Evolutionary conservation across 1,140 invertebrate genomes (phyloP).

Genomic region (Drosophila pallidifrons): DNA sequence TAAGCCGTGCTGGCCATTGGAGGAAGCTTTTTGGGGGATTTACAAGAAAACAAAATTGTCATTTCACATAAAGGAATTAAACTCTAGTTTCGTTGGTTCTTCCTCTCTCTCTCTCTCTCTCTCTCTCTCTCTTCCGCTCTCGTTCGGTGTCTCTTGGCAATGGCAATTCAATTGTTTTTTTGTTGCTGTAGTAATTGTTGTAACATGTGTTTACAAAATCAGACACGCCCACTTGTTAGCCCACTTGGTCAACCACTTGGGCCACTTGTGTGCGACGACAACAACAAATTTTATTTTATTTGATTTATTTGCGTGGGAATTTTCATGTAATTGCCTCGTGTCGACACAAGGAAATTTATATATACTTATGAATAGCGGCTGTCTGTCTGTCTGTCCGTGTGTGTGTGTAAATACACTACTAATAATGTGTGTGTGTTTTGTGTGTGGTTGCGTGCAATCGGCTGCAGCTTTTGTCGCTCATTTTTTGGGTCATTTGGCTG

Average conservation of each 20-base stretch:
- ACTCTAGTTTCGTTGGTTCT: background rate
- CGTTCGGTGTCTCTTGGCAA: constrained; percentile 4
- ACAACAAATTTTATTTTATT: constrained; percentile 46
- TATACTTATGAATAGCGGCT: constrained; percentile 42
- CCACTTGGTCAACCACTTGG: constrained; percentile 28
- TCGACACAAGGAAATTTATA: constrained; percentile 67
- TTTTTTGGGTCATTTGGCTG: constrained; percentile 77
- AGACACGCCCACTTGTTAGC: constrained; percentile 36
- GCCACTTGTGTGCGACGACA: constrained; percentile 7
- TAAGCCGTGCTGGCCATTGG: constrained; percentile 60
- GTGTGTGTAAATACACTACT: background rate
- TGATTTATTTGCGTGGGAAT: constrained; percentile 76
- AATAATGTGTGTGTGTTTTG: constrained; percentile 5
- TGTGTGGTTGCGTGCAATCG: constrained; percentile 61
- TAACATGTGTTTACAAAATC: constrained; percentile 51
- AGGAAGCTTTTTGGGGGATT: constrained; percentile 51
- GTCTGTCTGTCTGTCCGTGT: constrained; percentile 13
- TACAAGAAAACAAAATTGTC: constrained; percentile 63
- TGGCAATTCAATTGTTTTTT: constrained; percentile 39
- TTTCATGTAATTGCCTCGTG: constrained; percentile 68
- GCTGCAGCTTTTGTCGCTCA: constrained; percentile 75
- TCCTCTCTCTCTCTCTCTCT: background rate
- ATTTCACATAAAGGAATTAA: constrained; percentile 35
- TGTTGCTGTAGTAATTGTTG: constrained; percentile 37
- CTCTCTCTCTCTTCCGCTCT: background rate